phyloP scores from a whole-genome alignment of 2,797 vertebrate species.

The Sebastiscus tertius region DNA sequence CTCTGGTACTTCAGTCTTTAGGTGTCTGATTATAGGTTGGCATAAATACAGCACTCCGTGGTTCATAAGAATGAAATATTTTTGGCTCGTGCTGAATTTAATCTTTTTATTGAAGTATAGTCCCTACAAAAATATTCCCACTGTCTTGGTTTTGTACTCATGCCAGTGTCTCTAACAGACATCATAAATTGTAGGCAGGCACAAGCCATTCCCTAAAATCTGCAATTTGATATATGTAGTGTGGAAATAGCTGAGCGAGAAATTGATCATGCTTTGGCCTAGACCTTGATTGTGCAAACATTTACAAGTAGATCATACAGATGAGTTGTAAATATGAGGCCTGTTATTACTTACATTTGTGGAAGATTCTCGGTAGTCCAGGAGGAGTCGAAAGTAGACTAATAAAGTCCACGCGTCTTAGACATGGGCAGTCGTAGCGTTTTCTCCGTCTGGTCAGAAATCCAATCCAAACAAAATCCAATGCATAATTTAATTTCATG shows the following conservation, averaged over 20 bases:
- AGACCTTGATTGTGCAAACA: conserved; percentile 57
- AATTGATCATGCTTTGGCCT: conserved; percentile 61
- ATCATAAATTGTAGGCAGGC: conserved; percentile 66
- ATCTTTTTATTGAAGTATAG: conserved; percentile 70
- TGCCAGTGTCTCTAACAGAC: conserved; percentile 64
- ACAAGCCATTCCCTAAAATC: conserved; percentile 66
- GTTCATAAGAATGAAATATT: conserved; percentile 66
- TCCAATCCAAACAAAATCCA: neutral
- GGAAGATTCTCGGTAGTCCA: neutral
- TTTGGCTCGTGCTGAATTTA: conserved; percentile 67
- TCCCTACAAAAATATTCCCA: conserved; percentile 57
- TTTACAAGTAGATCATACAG: conserved; percentile 43
- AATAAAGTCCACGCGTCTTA: neutral
- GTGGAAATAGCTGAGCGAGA: conserved; percentile 58
- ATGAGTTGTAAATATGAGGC: conserved; percentile 28
- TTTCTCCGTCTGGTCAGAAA: conserved; percentile 14
- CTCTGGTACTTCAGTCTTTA: conserved; percentile 43
- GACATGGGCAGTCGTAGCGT: neutral
- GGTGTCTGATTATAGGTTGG: conserved; percentile 60
- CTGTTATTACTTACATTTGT: conserved; percentile 3
- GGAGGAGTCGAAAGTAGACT: neutral
- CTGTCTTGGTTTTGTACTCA: conserved; percentile 57
- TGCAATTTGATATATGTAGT: conserved; percentile 71
- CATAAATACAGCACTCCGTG: conserved; percentile 56
- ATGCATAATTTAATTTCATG: conserved; percentile 14